Base-by-base conservation (phyloP, 1,140 invertebrate species). In the Neelides sp. region DNA sequence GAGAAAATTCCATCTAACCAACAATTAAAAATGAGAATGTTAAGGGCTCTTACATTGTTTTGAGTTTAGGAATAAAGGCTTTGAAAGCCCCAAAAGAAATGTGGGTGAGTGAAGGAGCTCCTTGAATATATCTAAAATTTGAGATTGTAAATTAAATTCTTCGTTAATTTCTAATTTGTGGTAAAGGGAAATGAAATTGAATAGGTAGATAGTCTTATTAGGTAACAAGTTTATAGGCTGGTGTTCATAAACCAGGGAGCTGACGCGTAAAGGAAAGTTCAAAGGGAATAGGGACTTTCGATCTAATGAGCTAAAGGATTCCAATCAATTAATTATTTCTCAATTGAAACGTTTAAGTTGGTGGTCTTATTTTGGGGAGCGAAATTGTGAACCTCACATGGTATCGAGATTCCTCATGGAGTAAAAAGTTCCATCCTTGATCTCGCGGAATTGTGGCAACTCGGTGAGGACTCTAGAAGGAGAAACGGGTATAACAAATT, bases 81-180 rank as follows among this genome's bases (percentile, higher is more conserved):
- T 54, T 54, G 45, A 58, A 58, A 26, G 49, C 52, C 23, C 35
- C 43, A 26, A 44, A 28, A 26, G 51, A 47, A 32, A 58, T 52
- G 4, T 34, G 20, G 10, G 47, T 54, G 12, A 58, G 48, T 7
- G 48, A 19, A 4, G 48, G 48, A 13, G 52, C 42, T 30, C 37
- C 56, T 20, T 43, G 30, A 19, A 58, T 58, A 39, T 58, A 54
- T 43, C 52, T 58, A 45, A 36, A 39, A 10, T 24, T 7, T 30
- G 8, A 37, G 45, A 36, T 35, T 23, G 32, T 7, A 28, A 53
- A 17, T 23, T 26, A 32, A 51, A 43, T 43, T 17, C 2, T 32
- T 3, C 3, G 8, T 17, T 46, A 7, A 12, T 46, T 7, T 20
- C 19, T 13, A 13, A 8, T 10, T 32, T 20, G 22, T 28, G 15